Base-by-base conservation (phyloP, 2,888 invertebrate genomes). In the Torymus tubicola region DNA sequence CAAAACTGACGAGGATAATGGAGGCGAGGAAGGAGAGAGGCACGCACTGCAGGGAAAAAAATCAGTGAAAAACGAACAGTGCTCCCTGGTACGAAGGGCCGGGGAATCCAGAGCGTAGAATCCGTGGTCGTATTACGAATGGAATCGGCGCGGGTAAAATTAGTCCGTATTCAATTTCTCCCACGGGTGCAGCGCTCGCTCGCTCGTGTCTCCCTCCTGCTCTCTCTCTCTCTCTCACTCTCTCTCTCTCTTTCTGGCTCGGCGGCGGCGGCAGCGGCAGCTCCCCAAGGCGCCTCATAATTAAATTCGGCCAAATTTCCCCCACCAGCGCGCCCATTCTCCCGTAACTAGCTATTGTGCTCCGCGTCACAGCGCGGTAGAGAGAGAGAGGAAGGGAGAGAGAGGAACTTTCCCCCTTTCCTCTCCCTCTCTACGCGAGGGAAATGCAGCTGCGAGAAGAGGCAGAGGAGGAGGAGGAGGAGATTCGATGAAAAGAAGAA, bases 341-440 rank as follows among this genome's bases (percentile, higher is more conserved):
- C 88, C 88, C 89, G 88, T 90, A 90, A 90, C 90, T 90, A 90
- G 90, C 90, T 90, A 90, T 90, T 90, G 90, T 90, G 87, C 86
- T 84, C 85, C 84, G 85, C 86, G 85, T 85, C 84, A 84, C 84
- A 84, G 83, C 84, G 85, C 42, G 42, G 42, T 42, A 42, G 42
- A 42, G 42, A 42, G 42, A 42, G 42, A 42, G 31, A 3, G 3
- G 4, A 5, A 3, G 31, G 4, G 31, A 31, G 31, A 31, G 18
- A 24, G 60, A 31, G 72, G 69, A 78, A 79, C 76, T 81, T 81
- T 81, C 60, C 84, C 82, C 86, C 84, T 83, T 86, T 81, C 88
- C 87, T 88, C 87, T 86, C 85, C 78, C 81, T 64, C 50, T n/a
- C 64, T 81, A 82, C 84, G 72, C 82, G 81, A 74, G 82, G 84